Percentiles rank a stretch among this genome's conserved stretches.
Conservation (phyloP, 92 coral and sea anemone genomes). For the Blastomussa wellsi region DNA sequence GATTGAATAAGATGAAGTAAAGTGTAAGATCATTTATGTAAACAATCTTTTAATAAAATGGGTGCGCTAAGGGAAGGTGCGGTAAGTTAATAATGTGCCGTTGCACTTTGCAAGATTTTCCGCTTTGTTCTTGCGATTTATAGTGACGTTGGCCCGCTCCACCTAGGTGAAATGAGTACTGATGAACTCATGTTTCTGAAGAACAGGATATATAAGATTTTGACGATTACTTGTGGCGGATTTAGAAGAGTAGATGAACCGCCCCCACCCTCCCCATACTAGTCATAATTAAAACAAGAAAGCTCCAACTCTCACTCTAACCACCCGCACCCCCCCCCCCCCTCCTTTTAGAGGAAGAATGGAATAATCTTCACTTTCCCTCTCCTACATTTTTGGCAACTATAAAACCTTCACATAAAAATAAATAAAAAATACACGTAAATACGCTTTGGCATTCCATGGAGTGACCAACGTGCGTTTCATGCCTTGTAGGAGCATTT, state of each 20-base stretch:
- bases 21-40: too few relatives aligned
- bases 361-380: neutral
- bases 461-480: neutral
- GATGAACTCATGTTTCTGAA: neutral
- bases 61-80: too few relatives aligned
- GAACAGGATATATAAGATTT: neutral
- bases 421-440: too few relatives aligned
- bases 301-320: neutral
- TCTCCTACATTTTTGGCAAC: neutral
- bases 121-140: too few relatives aligned
- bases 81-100: neutral
- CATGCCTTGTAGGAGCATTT: constrained; percentile 69
- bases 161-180: neutral
- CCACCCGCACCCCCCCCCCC: neutral
- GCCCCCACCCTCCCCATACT: neutral
- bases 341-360: neutral
- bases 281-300: neutral
- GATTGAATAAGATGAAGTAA: neutral
- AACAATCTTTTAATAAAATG: too few relatives aligned
- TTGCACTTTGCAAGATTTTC: neutral
- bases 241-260: neutral
- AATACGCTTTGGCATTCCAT: neutral
- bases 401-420: neutral
- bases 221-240: neutral
- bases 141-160: neutral